Evolutionary conservation across 2,797 vertebrate species (phyloP).

Genomic region (Tokudaia tokunoshimensis): DNA sequence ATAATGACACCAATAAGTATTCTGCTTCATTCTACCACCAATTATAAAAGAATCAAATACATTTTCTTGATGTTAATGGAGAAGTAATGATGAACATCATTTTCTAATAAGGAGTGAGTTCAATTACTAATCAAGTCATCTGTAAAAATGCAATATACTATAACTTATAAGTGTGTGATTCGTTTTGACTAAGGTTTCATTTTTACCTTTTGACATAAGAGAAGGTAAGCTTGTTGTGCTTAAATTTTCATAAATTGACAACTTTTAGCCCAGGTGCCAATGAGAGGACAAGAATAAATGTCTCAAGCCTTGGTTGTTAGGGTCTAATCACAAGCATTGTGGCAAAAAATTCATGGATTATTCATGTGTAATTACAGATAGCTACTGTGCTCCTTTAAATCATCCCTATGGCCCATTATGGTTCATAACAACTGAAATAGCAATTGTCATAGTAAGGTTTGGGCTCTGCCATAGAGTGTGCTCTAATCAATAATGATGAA

Average conservation of each 20-base stretch:
- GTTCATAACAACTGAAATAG: slow-evolving; percentile 94
- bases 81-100: slow-evolving; percentile 65
- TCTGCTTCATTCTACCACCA: neutral
- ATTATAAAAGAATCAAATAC: slow-evolving; percentile 59
- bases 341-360: slow-evolving; percentile 94
- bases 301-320: slow-evolving; percentile 86
- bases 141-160: slow-evolving; percentile 61
- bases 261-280: slow-evolving; percentile 84
- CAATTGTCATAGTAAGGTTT: slow-evolving; percentile 95
- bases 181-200: slow-evolving; percentile 80
- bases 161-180: slow-evolving; percentile 74
- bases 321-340: slow-evolving; percentile 87
- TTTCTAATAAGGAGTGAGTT: slow-evolving; percentile 88
- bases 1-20: neutral
- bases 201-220: slow-evolving; percentile 66
- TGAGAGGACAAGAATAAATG: slow-evolving; percentile 87
- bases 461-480: slow-evolving; percentile 91
- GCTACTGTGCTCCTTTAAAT: slow-evolving; percentile 97
- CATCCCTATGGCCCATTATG: slow-evolving; percentile 92
- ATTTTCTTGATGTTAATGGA: slow-evolving; percentile 68
- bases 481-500: slow-evolving; percentile 96
- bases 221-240: slow-evolving; percentile 71
- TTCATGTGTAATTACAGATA: slow-evolving; percentile 98
- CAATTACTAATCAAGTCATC: slow-evolving; percentile 87
- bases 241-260: slow-evolving; percentile 78